A percentile compares a stretch with the other conserved stretches of the same genome.
phyloP scores from a whole-genome alignment of 2,888 invertebrate genomes.

The Aphelenchoides bicaudatus region DNA sequence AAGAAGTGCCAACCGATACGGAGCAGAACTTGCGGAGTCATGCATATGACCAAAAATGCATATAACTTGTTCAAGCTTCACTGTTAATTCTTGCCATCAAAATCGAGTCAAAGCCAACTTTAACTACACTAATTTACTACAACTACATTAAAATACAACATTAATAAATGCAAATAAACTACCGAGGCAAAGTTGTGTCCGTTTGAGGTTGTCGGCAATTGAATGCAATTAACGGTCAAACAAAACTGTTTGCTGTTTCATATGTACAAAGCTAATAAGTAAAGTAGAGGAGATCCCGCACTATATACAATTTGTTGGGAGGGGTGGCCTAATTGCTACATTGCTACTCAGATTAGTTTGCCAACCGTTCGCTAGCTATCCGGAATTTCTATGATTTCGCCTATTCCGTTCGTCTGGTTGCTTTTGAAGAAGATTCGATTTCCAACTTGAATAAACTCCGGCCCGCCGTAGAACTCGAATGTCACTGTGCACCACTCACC shows the following conservation, averaged over 20 bases:
- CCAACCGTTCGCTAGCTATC: not conserved
- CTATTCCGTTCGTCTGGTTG: slow-evolving; percentile 80
- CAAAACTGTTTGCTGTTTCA: too few relatives aligned
- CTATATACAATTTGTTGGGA: not conserved
- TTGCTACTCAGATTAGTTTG: too few relatives aligned
- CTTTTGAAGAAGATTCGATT: slow-evolving; percentile 79
- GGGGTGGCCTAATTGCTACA: not conserved
- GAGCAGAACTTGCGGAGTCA: slow-evolving; percentile 19
- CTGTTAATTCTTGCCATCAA: not conserved
- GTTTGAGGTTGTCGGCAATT: too few relatives aligned
- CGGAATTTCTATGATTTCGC: slow-evolving; percentile 67
- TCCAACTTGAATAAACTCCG: slow-evolving; percentile 64
- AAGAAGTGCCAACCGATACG: slow-evolving; percentile 37
- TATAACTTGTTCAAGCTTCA: not conserved
- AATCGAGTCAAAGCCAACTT: not conserved
- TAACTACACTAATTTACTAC: slow-evolving; percentile 12
- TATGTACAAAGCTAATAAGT: too few relatives aligned
- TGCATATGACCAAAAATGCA: slow-evolving; percentile 25
- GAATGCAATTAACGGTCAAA: too few relatives aligned
- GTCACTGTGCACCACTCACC: slow-evolving; percentile 81
- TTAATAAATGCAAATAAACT: not conserved
- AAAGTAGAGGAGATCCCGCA: too few relatives aligned
- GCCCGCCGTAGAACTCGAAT: slow-evolving; percentile 64
- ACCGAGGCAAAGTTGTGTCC: too few relatives aligned
- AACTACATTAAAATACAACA: not conserved